phyloP scores from a whole-genome alignment of 2,888 invertebrate genomes.

The Pristionchus exspectatus region DNA sequence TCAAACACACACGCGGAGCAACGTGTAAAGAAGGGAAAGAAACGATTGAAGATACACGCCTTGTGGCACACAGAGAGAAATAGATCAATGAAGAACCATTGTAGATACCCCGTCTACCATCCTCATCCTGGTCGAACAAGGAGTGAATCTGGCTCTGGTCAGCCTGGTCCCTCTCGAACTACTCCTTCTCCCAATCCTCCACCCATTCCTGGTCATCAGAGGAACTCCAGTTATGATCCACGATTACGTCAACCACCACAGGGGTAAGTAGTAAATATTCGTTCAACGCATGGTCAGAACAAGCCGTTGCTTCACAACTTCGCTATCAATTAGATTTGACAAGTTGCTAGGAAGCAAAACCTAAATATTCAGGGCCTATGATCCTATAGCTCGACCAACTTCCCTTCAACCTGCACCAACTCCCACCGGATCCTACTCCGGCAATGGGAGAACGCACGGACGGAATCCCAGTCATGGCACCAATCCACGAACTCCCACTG shows the following conservation, averaged over 20 bases:
- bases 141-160: neutral
- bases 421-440: neutral
- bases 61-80: neutral
- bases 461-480: slow-evolving; percentile 34
- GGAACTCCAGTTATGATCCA: slow-evolving; percentile 31
- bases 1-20: slow-evolving; percentile 29
- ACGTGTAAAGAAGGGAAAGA: slow-evolving; percentile 23
- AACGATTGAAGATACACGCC: neutral
- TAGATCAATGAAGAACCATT: slow-evolving; percentile 8
- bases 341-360: neutral
- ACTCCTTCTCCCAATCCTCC: slow-evolving; percentile 22
- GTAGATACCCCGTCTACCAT: slow-evolving; percentile 17
- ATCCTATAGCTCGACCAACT: neutral
- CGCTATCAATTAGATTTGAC: too few relatives aligned
- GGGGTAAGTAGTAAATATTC: neutral
- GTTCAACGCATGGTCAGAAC: too few relatives aligned
- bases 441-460: slow-evolving; percentile 16
- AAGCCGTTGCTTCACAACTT: too few relatives aligned
- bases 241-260: slow-evolving; percentile 14
- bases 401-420: neutral
- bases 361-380: neutral
- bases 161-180: slow-evolving; percentile 35
- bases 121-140: slow-evolving; percentile 27
- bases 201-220: slow-evolving; percentile 33
- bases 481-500: slow-evolving; percentile 37